These are phyloP conservation scores for Eudyptes chrysolophus DNA, from an alignment of 2,113 vertebrate genomes.

Conservation along the genomic window DNA sequence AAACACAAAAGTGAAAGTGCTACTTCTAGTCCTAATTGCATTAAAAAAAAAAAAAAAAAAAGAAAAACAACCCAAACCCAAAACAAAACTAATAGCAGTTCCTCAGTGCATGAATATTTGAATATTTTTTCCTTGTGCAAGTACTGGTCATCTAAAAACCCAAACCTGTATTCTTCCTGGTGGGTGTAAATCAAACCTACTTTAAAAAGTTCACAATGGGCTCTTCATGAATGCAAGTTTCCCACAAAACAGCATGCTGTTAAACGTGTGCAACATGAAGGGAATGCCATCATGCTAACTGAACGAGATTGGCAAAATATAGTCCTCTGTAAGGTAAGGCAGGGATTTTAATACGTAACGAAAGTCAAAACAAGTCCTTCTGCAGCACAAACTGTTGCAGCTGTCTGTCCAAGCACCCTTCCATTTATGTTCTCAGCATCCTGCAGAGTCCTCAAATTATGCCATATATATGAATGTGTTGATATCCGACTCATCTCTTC, in stretches of 20 bases:
- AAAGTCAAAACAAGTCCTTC: conserved; percentile 76
- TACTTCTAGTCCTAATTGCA: conserved; percentile 76
- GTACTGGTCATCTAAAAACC: conserved; percentile 74
- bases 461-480: conserved; percentile 99
- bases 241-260: conserved; percentile 95
- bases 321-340: conserved; percentile 84
- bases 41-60: conserved; percentile 16
- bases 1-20: conserved; percentile 80
- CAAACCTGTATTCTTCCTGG: conserved; percentile 67
- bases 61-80: not conserved
- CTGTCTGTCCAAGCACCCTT: conserved; percentile 73
- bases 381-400: conserved; percentile 69
- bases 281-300: conserved; percentile 87
- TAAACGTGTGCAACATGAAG: conserved; percentile 87
- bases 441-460: conserved; percentile 63
- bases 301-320: conserved; percentile 86
- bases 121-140: conserved; percentile 77
- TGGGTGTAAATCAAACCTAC: conserved; percentile 71
- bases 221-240: conserved; percentile 84
- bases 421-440: conserved; percentile 14
- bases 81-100: conserved; percentile 73
- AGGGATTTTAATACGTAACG: conserved; percentile 82
- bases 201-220: conserved; percentile 79
- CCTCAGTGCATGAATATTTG: conserved; percentile 79
- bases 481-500: conserved; percentile 96